phyloP scores from a whole-genome alignment of 1,140 invertebrate species.

The Rhyzopertha dominica region DNA sequence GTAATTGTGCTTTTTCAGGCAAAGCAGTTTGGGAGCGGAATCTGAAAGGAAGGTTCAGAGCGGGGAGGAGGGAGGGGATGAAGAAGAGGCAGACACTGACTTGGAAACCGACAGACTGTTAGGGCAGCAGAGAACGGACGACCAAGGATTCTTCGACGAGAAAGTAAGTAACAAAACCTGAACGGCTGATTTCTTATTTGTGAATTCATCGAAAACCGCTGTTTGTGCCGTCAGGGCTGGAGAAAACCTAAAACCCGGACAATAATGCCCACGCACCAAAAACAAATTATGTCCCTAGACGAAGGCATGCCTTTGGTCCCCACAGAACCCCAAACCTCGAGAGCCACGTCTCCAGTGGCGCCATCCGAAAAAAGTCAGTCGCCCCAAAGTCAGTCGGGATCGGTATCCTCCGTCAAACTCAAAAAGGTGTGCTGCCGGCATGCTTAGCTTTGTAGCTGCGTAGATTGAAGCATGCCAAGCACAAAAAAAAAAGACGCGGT shows the following conservation, averaged over 20 bases:
- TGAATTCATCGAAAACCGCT: conserved; percentile 26
- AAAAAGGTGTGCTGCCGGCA: conserved; percentile 55
- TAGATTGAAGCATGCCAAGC: too few relatives aligned
- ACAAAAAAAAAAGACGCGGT: too few relatives aligned
- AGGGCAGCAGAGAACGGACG: conserved; percentile 82
- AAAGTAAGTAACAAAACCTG: conserved; percentile 52
- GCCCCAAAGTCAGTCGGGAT: conserved; percentile 56
- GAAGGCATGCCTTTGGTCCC: conserved; percentile 46
- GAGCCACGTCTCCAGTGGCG: conserved; percentile 47
- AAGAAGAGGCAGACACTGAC: conserved; percentile 82
- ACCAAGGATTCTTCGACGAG: conserved; percentile 86
- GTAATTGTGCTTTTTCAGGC: conserved; percentile 44
- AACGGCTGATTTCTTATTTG: conserved; percentile 8
- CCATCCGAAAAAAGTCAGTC: conserved; percentile 47
- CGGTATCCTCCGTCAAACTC: conserved; percentile 50
- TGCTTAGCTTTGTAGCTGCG: too few relatives aligned
- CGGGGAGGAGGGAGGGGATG: conserved; percentile 46
- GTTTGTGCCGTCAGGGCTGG: conserved; percentile 58
- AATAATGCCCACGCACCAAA: conserved; percentile 60
- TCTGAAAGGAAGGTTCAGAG: conserved; percentile 44
- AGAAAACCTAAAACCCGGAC: conserved; percentile 70
- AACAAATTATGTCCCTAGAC: conserved; percentile 49
- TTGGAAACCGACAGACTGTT: conserved; percentile 84
- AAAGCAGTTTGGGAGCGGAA: conserved; percentile 43
- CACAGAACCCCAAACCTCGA: conserved; percentile 49